Conservation (phyloP, 1,140 invertebrate species). For the Drosophila watanabei region DNA sequence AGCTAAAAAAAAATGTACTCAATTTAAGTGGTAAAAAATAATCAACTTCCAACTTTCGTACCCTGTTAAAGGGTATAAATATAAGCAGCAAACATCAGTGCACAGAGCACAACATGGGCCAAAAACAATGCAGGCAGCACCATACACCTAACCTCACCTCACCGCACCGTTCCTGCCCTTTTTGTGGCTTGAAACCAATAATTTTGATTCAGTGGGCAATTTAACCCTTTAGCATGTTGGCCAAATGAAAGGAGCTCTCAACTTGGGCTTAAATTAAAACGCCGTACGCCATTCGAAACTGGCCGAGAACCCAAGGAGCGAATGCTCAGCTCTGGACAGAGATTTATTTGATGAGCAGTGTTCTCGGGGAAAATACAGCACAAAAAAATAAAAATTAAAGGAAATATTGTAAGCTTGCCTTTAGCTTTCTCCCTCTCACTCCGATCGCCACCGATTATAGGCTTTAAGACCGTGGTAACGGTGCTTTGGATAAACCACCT, state of each 20-base stretch:
- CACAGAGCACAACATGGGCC: constrained; percentile 28
- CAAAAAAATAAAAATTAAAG: constrained; percentile 31
- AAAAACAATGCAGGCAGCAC: constrained; percentile 77
- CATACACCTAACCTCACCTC: constrained; percentile 10
- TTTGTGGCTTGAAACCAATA: constrained; percentile 79
- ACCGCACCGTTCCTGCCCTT: constrained; percentile 16
- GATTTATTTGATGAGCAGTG: constrained; percentile 80
- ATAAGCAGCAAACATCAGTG: constrained; percentile 14
- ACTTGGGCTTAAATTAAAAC: constrained; percentile 80
- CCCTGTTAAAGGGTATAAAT: constrained; percentile 6
- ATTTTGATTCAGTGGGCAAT: constrained; percentile 85
- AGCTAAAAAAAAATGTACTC: neutral
- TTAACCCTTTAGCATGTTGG: constrained; percentile 85
- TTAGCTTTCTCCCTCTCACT: constrained; percentile 20
- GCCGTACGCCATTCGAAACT: constrained; percentile 54
- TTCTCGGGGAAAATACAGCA: constrained; percentile 35
- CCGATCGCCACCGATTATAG: constrained; percentile 60
- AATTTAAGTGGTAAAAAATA: neutral
- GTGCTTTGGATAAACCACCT: constrained; percentile 40
- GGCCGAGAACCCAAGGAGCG: constrained; percentile 45
- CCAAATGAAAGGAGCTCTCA: constrained; percentile 80
- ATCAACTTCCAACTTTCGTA: neutral
- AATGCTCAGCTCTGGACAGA: constrained; percentile 68
- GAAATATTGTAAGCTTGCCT: constrained; percentile 60
- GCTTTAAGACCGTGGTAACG: constrained; percentile 68